Evolutionary conservation across 2,797 vertebrate genomes (phyloP).

Genomic region (Okamejei kenojei): DNA sequence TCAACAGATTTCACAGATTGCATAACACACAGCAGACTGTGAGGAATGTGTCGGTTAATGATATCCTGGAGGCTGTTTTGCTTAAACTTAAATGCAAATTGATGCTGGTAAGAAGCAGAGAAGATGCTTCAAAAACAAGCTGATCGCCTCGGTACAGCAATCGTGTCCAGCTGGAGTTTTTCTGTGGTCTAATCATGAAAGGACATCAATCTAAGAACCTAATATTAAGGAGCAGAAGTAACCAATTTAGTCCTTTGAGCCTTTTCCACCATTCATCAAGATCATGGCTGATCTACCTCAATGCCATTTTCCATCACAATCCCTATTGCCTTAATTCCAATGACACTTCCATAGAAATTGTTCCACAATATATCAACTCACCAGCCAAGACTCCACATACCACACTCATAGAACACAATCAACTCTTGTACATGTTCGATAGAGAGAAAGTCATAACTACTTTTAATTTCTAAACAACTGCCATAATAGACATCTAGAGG

Average conservation of each 20-base stretch:
- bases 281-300: too few species aligned
- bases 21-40: constrained; percentile 22
- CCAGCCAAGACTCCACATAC: not conserved
- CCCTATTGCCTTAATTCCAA: not conserved
- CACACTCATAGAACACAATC: too few species aligned
- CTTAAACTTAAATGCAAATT: not conserved
- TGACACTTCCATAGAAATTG: not conserved
- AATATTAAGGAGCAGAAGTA: too few species aligned
- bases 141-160: not conserved
- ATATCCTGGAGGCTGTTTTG: not conserved
- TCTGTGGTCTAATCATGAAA: not conserved
- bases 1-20: constrained; percentile 27
- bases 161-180: not conserved
- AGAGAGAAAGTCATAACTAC: not conserved
- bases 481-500: not conserved
- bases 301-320: too few species aligned
- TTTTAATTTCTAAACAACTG: not conserved
- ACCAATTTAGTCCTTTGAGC: too few species aligned
- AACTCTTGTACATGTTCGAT: not conserved
- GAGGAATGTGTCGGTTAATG: constrained; percentile 4
- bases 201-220: not conserved
- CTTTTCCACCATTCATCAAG: too few species aligned
- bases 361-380: not conserved
- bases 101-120: not conserved
- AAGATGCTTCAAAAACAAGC: not conserved